Conservation (phyloP, 2,113 vertebrate species). For the Circaetus gallicus region DNA sequence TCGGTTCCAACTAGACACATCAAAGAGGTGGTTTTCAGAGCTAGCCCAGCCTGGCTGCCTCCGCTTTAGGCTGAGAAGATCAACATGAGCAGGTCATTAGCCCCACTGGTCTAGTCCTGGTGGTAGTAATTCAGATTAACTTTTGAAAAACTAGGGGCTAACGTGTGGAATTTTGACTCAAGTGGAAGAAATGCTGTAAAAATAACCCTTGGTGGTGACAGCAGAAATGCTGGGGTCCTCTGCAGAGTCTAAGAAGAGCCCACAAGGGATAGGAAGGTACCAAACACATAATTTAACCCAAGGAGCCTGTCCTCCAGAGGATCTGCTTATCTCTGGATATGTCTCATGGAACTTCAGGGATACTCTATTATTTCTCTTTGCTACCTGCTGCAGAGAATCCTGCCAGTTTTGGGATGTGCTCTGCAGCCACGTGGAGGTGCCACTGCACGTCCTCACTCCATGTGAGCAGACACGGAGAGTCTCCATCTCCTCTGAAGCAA, state of each 20-base stretch:
- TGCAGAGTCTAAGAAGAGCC: not conserved
- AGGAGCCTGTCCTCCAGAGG: not conserved
- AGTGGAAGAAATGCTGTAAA: not conserved
- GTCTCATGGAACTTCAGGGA: not conserved
- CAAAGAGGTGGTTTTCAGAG: not conserved
- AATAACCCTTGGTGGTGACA: not conserved
- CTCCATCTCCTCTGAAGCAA: not conserved
- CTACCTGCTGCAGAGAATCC: not conserved
- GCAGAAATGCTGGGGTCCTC: not conserved
- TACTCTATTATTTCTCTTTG: not conserved
- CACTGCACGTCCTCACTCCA: not conserved
- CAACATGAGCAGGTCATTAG: too few species aligned
- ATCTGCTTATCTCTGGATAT: not conserved
- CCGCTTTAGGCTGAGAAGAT: not conserved
- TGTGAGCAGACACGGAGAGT: fast-evolving
- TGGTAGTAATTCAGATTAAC: not conserved
- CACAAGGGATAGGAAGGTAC: not conserved
- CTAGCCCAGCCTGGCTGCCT: not conserved
- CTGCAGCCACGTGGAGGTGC: not conserved
- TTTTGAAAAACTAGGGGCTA: not conserved
- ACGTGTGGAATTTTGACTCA: not conserved
- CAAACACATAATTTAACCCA: not conserved
- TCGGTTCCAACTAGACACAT: not conserved
- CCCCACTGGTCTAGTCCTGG: not conserved
- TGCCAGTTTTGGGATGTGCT: not conserved